phyloP scores from a whole-genome alignment of 2,888 invertebrate genomes.

The Colletes collaris region DNA sequence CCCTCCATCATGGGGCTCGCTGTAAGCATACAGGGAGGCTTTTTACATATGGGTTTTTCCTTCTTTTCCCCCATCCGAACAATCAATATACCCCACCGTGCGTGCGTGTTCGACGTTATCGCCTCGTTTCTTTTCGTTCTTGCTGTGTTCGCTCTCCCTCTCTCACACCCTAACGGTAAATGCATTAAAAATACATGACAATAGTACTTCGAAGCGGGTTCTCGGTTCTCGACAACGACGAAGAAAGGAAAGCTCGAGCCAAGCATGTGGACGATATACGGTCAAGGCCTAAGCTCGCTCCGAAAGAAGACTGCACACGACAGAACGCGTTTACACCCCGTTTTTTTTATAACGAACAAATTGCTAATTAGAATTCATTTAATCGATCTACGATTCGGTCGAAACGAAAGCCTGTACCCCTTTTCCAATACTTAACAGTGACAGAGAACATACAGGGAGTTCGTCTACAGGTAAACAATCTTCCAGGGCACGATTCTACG shows the following conservation, averaged over 20 bases:
- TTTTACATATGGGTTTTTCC: slow-evolving; percentile 74
- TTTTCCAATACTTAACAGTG: no score
- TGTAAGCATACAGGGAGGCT: slow-evolving; percentile 81
- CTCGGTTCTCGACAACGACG: slow-evolving; percentile 35
- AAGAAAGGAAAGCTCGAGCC: slow-evolving; percentile 72
- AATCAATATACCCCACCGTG: neutral
- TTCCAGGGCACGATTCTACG: no score
- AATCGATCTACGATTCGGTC: no score
- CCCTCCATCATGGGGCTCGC: slow-evolving; percentile 77
- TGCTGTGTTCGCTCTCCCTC: neutral
- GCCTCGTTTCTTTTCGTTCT: neutral
- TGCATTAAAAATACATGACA: slow-evolving; percentile 25
- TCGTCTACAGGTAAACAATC: no score
- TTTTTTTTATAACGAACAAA: neutral
- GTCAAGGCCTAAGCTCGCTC: slow-evolving; percentile 73
- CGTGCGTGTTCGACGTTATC: neutral
- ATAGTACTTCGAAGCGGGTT: slow-evolving; percentile 33
- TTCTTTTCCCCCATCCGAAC: neutral
- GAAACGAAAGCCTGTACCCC: no score
- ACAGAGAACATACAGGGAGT: no score
- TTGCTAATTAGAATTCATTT: no score
- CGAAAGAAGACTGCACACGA: slow-evolving; percentile 66
- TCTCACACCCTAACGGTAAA: neutral
- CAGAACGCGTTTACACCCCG: neutral
- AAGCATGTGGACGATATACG: slow-evolving; percentile 75